Evolutionary conservation across 2,797 vertebrate species (phyloP).

Genomic region (Staurois parvus): DNA sequence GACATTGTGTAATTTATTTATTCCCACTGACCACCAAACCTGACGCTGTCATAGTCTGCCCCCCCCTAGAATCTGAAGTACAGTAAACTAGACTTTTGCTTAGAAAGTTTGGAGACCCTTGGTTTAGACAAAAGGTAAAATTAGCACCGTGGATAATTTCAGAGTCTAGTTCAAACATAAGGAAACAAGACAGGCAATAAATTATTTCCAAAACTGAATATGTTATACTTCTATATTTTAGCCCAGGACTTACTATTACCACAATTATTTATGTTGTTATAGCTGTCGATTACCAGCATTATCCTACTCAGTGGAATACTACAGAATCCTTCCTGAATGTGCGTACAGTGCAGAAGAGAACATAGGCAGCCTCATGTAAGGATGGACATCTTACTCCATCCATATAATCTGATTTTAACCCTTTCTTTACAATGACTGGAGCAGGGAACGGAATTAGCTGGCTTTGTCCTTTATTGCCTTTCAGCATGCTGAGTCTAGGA

Average conservation of each 20-base stretch:
- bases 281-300: background rate
- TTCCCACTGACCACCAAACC: too few relatives aligned
- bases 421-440: constrained; percentile 20
- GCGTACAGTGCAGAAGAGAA: background rate
- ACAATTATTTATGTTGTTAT: background rate
- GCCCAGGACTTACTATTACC: background rate
- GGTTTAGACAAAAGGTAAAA: background rate
- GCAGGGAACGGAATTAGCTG: background rate
- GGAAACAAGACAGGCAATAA: background rate
- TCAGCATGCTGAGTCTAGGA: constrained; percentile 18
- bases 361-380: background rate
- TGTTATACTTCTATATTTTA: background rate
- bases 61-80: too few relatives aligned
- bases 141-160: background rate
- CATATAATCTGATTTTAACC: background rate
- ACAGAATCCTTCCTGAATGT: background rate
- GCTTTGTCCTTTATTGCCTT: constrained; percentile 10
- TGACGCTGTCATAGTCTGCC: too few relatives aligned
- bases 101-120: too few relatives aligned
- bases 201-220: background rate
- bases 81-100: too few relatives aligned
- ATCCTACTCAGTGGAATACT: background rate
- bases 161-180: background rate
- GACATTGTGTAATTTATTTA: too few relatives aligned
- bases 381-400: background rate